Evolutionary conservation across 2,888 invertebrate genomes (phyloP).

Genomic region (Argynnis bischoffii): DNA sequence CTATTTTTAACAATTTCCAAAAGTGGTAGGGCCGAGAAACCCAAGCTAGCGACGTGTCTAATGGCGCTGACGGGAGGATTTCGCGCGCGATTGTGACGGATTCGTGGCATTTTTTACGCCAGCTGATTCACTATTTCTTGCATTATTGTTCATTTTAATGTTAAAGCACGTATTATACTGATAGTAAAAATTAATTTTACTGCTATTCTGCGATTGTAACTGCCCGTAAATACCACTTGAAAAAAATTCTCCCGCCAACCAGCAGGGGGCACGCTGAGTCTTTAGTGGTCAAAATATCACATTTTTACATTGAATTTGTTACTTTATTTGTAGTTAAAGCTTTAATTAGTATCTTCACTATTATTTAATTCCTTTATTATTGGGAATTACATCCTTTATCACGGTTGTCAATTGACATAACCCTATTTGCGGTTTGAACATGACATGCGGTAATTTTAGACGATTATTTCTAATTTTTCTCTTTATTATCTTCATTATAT

Average conservation of each 20-base stretch:
- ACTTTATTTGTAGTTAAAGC: conserved; percentile 41
- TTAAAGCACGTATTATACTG: conserved; percentile 55
- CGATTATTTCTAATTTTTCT: conserved; percentile 53
- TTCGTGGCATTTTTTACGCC: conserved; percentile 80
- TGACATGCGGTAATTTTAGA: conserved; percentile 80
- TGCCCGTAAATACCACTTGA: conserved; percentile 55
- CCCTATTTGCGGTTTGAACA: conserved; percentile 77
- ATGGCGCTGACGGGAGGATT: conserved; percentile 81
- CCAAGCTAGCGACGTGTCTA: conserved; percentile 82
- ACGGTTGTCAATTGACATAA: conserved; percentile 79
- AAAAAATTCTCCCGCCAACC: conserved; percentile 78
- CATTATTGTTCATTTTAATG: conserved; percentile 50
- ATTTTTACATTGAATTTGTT: conserved; percentile 48
- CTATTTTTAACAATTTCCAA: conserved; percentile 80
- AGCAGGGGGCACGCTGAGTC: conserved; percentile 77
- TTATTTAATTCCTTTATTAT: conserved; percentile 46
- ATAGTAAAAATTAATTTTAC: conserved; percentile 49
- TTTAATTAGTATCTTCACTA: conserved; percentile 45
- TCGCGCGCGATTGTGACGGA: conserved; percentile 82
- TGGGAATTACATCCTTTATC: conserved; percentile 62
- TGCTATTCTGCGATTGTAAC: conserved; percentile 44
- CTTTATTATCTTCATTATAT: conserved; percentile 44
- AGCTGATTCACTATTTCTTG: conserved; percentile 65
- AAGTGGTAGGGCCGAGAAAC: conserved; percentile 76
- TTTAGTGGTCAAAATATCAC: conserved; percentile 50